Percentiles rank a stretch among this genome's conserved stretches.
These are phyloP conservation scores for Stratiomys singularior DNA, from an alignment of 2,888 invertebrate species.

Conservation along the genomic window DNA sequence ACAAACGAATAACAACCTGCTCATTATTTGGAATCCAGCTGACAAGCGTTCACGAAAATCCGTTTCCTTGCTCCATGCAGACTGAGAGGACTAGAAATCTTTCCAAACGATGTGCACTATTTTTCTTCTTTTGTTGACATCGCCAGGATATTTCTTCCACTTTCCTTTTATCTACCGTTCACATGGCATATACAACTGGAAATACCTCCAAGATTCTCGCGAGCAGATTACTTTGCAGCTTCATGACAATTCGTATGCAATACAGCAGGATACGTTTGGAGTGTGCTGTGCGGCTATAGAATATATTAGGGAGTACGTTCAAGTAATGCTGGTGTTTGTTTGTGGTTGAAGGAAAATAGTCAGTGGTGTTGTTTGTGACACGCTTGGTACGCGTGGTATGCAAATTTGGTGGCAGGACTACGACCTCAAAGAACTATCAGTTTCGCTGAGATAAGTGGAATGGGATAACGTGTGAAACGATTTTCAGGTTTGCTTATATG, in stretches of 20 bases:
- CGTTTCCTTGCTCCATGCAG: too few species aligned
- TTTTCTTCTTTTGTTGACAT: slow-evolving; percentile 25
- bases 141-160: neutral
- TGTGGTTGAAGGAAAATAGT: neutral
- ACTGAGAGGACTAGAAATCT: neutral
- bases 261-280: neutral
- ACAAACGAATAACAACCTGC: too few species aligned
- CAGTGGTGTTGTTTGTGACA: neutral
- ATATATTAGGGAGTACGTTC: neutral
- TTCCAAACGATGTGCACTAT: slow-evolving; percentile 14
- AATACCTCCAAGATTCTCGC: slow-evolving; percentile 6
- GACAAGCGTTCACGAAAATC: too few species aligned
- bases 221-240: slow-evolving; percentile 1
- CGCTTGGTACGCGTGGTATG: slow-evolving; percentile 2
- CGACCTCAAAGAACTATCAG: neutral
- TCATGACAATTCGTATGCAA: slow-evolving; percentile 38
- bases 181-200: neutral
- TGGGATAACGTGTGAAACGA: neutral
- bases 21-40: too few species aligned
- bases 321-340: neutral
- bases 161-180: neutral
- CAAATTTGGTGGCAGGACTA: neutral
- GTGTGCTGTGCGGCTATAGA: neutral
- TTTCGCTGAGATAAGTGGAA: neutral
- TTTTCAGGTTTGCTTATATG: neutral